Percentiles rank a stretch among this genome's conserved stretches.
phyloP scores from a whole-genome alignment of 37 sponge, comb jelly and placozoan genomes.

The Hormiphora californensis region DNA sequence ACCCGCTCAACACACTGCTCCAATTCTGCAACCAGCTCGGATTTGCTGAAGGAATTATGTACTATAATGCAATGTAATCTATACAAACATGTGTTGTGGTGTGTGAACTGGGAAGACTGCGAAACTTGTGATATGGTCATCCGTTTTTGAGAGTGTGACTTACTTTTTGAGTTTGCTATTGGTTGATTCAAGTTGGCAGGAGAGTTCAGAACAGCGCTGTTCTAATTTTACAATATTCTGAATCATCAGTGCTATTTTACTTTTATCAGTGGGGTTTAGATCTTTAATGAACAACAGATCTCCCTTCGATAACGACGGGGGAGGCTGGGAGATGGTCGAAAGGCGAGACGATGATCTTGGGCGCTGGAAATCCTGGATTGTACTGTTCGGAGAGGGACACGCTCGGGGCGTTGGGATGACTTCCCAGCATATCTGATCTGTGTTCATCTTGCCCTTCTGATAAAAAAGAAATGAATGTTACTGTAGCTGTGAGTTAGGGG shows the following conservation, averaged over 20 bases:
- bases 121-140: too few relatives aligned
- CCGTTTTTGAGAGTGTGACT: background rate
- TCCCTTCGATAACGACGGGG: too few relatives aligned
- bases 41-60: background rate
- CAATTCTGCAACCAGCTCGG: background rate
- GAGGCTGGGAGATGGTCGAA: too few relatives aligned
- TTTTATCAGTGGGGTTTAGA: slow-evolving; percentile 8
- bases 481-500: too few relatives aligned
- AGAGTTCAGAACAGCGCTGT: background rate
- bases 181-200: background rate
- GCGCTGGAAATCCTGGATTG: too few relatives aligned
- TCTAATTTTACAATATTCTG: slow-evolving; percentile 23
- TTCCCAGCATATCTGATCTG: too few relatives aligned
- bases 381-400: too few relatives aligned
- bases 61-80: background rate
- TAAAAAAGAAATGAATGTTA: too few relatives aligned
- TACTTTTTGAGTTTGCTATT: background rate
- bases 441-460: too few relatives aligned
- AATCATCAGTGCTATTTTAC: slow-evolving; percentile 39
- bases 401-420: too few relatives aligned
- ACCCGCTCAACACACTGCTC: slow-evolving; percentile 25
- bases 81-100: background rate
- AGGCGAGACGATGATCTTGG: too few relatives aligned
- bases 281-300: slow-evolving; percentile 46
- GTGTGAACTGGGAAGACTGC: too few relatives aligned